Percentiles rank a stretch among this genome's conserved stretches.
These are phyloP conservation scores for Notechis scutatus DNA, from an alignment of 2,113 vertebrate genomes.

Conservation along the genomic window DNA sequence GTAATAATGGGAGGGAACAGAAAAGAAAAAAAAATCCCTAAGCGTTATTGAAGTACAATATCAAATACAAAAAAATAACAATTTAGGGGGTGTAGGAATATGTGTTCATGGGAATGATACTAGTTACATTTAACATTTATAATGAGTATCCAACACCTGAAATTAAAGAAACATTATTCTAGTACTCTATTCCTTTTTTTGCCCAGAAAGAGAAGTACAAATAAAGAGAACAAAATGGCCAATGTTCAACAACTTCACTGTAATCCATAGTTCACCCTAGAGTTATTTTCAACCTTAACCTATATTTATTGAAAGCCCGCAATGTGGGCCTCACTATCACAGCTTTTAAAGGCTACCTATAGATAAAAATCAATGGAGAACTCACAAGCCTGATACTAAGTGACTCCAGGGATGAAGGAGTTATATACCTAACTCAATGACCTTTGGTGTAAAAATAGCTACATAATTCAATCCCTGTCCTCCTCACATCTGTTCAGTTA, in stretches of 20 bases:
- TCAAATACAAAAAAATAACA: background rate
- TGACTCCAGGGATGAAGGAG: slow-evolving; percentile 42
- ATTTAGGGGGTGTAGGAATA: background rate
- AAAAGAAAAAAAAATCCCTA: background rate
- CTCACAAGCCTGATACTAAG: slow-evolving; percentile 44
- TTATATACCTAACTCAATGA: slow-evolving; percentile 43
- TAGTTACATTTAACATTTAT: background rate
- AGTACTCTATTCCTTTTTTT: background rate
- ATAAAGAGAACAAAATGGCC: background rate
- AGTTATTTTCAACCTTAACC: slow-evolving; percentile 33
- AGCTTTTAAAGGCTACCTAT: slow-evolving; percentile 56
- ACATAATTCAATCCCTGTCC: background rate
- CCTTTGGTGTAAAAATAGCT: slow-evolving; percentile 56
- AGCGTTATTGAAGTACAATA: background rate
- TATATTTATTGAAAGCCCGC: slow-evolving; percentile 38
- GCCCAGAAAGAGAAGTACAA: background rate
- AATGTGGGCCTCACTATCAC: slow-evolving; percentile 48
- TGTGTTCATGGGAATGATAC: background rate
- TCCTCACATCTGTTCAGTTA: slow-evolving; percentile 5
- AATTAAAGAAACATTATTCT: background rate
- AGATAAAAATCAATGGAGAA: slow-evolving; percentile 61
- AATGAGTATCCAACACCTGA: rapidly evolving
- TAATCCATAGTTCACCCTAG: background rate
- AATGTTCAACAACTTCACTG: background rate
- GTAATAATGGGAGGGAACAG: background rate